phyloP scores from a whole-genome alignment of 2,113 vertebrate species.

The Elanus axillaris region DNA sequence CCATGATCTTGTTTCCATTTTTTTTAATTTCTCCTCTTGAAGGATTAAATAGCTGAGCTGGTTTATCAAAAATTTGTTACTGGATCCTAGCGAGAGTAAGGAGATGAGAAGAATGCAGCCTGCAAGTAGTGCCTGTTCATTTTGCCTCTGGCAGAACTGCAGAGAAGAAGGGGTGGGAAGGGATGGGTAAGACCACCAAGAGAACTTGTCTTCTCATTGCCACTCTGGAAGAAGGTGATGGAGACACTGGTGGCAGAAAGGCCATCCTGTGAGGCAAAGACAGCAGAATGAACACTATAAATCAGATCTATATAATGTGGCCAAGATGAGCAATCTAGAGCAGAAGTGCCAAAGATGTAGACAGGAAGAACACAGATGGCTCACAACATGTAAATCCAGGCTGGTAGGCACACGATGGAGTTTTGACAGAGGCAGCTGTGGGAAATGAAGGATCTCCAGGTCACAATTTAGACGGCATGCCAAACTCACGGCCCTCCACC shows the following conservation, averaged over 20 bases:
- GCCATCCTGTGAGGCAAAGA: neutral
- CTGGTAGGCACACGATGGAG: neutral
- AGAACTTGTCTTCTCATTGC: neutral
- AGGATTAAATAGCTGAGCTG: neutral
- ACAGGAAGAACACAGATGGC: neutral
- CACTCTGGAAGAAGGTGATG: neutral
- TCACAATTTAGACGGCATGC: neutral
- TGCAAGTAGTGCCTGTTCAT: neutral
- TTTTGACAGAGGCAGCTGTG: neutral
- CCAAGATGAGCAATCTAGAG: neutral
- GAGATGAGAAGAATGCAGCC: neutral
- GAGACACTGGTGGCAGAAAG: neutral
- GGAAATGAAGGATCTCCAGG: neutral
- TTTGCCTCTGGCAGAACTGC: neutral
- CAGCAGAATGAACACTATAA: neutral
- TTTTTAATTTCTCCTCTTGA: neutral
- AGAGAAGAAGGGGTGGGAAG: neutral
- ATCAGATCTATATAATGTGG: neutral
- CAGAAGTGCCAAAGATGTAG: neutral
- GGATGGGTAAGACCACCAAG: neutral
- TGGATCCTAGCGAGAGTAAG: neutral
- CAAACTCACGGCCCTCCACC: neutral
- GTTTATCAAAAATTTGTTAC: neutral
- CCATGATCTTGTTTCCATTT: neutral
- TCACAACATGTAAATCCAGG: neutral